A percentile compares a stretch with the other conserved stretches of the same genome.
Conservation (phyloP, 2,888 invertebrate species). For the Drosophila yooni region DNA sequence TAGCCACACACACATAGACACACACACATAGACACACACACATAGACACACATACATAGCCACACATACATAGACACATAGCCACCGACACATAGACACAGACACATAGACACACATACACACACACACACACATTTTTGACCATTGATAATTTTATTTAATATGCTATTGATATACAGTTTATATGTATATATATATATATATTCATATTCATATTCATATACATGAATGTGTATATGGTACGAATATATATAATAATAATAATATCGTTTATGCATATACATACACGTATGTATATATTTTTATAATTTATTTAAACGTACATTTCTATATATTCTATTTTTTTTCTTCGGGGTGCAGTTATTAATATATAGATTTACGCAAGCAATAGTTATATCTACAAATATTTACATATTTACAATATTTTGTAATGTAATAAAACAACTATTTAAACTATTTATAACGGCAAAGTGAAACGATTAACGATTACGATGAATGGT, state of each 20-base stretch:
- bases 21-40: neutral
- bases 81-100: slow-evolving; percentile 25
- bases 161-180: slow-evolving; percentile 20
- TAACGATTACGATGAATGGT: slow-evolving; percentile 10
- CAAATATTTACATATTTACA: slow-evolving; percentile 20
- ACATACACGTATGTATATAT: slow-evolving; percentile 29
- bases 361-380: slow-evolving; percentile 49
- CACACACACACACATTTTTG: slow-evolving; percentile 45
- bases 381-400: slow-evolving; percentile 1
- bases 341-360: slow-evolving; percentile 69
- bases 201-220: slow-evolving; percentile 11
- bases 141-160: slow-evolving; percentile 72
- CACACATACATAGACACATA: slow-evolving; percentile 30
- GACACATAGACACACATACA: slow-evolving; percentile 19
- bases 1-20: slow-evolving; percentile 22
- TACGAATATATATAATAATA: neutral
- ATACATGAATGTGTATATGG: slow-evolving; percentile 1
- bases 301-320: slow-evolving; percentile 56
- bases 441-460: slow-evolving; percentile 58
- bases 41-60: slow-evolving; percentile 10
- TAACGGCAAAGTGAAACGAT: slow-evolving; percentile 1
- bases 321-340: slow-evolving; percentile 19
- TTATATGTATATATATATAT: slow-evolving; percentile 14
- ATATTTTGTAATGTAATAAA: slow-evolving; percentile 20
- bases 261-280: slow-evolving; percentile 22